Evolutionary conservation across 2,113 vertebrate genomes (phyloP).

Genomic region (Hipposideros armiger): DNA sequence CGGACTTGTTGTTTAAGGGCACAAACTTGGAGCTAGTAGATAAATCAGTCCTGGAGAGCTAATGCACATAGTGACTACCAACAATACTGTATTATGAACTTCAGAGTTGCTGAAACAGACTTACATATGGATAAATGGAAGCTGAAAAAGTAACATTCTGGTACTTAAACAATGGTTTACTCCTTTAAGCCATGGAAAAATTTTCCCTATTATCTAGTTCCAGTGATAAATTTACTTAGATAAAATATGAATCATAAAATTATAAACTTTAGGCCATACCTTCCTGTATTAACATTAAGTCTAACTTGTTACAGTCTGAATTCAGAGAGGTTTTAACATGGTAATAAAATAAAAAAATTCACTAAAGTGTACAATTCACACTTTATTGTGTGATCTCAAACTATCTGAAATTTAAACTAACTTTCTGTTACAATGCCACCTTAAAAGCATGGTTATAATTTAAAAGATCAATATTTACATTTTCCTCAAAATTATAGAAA

Average conservation of each 20-base stretch:
- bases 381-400: neutral
- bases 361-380: neutral
- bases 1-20: neutral
- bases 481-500: neutral
- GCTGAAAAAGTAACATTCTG: neutral
- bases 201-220: neutral
- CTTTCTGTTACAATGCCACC: neutral
- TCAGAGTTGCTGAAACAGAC: neutral
- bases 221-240: neutral
- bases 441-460: neutral
- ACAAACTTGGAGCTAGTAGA: neutral
- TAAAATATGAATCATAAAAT: conserved; percentile 17
- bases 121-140: neutral
- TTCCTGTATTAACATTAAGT: neutral
- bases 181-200: neutral
- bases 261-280: neutral
- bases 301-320: neutral
- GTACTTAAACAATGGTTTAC: neutral
- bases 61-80: neutral
- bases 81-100: neutral
- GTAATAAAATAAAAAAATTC: neutral
- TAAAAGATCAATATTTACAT: conserved; percentile 6
- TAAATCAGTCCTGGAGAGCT: neutral
- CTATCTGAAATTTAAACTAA: neutral
- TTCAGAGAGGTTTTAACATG: neutral